Percentiles rank a stretch among this genome's conserved stretches.
These are phyloP conservation scores for Drosophila micromelanica DNA, from an alignment of 1,140 invertebrate species.

Conservation along the genomic window DNA sequence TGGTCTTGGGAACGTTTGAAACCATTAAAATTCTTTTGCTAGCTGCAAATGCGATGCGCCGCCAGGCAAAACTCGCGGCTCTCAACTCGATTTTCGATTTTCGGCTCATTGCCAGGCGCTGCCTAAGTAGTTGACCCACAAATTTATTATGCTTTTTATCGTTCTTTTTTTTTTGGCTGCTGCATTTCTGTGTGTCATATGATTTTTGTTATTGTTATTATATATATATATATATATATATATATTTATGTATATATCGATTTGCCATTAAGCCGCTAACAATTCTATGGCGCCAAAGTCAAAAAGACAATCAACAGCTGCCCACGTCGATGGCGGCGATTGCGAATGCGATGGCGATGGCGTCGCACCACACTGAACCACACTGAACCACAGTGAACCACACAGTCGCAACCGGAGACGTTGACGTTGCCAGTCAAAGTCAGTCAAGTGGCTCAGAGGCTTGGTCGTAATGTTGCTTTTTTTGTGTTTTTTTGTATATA, in stretches of 20 bases:
- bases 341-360: conserved; percentile 15
- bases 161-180: conserved; percentile 30
- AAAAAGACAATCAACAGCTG: conserved; percentile 81
- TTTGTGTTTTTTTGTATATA: conserved; percentile 29
- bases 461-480: conserved; percentile 47
- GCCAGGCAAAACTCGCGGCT: conserved; percentile 16
- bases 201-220: conserved; percentile 59
- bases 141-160: conserved; percentile 38
- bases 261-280: conserved; percentile 64
- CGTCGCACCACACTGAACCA: conserved; percentile 20
- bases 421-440: conserved; percentile 44
- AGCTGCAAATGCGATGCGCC: conserved; percentile 45
- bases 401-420: conserved; percentile 6
- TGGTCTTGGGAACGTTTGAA: conserved; percentile 66
- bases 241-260: conserved; percentile 35
- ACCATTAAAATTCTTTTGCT: no score
- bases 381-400: conserved; percentile 28
- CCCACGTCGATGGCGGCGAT: conserved; percentile 61
- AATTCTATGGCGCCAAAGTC: conserved; percentile 77
- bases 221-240: conserved; percentile 30
- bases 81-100: conserved; percentile 22
- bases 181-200: conserved; percentile 59
- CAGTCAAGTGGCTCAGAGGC: conserved; percentile 76
- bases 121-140: conserved; percentile 70
- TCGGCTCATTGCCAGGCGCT: conserved; percentile 25